Evolutionary conservation across 2,113 vertebrate genomes (phyloP), one percentile per base, ranked within the genome.

Genomic region (Kryptolebias marmoratus): DNA sequence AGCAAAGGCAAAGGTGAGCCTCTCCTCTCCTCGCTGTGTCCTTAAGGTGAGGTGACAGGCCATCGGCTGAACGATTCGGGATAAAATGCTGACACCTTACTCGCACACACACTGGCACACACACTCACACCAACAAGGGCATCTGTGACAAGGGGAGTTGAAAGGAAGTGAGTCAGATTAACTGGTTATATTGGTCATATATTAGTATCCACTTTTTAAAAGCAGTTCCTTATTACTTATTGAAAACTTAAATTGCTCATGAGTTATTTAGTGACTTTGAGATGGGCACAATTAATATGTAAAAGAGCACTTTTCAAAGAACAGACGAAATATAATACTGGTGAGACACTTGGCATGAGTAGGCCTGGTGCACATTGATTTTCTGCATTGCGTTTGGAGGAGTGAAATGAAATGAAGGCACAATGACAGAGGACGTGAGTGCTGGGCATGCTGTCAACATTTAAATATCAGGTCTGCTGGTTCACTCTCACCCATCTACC

Each of bases 1-100:
- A 91, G 83, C 74, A 36, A 28, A 87, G 88, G 85, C 90, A 91
- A 90, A 92, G 91, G 91, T 92, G 91, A 90, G 85, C 85, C 79
- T 60, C 53, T 72, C 71, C 76, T 79, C 82, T 69, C 75, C 77
- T 64, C 72, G 11, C 69, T 1, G 11, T 27, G 67, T 89, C 87
- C 88, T 91, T 81, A 91, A 87, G 84, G 83, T 64, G 71, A 72
- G 75, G 74, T 85, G 90, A 85, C 86, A 79, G 85, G 88, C 82
- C 84, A 81, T 88, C 57, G 81, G 79, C 80, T 63, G 50, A 90
- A 91, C 80, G 84, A 89, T 89, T 86, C 65, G 63, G 72, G 83
- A 79, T 82, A 84, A 89, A 91, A 91, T 64, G 91, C 90, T 92
- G 91, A 92, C 87, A 77, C 83, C 68, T 85, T 81, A 71, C 58